Percentiles rank a stretch among this genome's conserved stretches.
Evolutionary conservation across 2,888 invertebrate genomes (phyloP).

Genomic region (Lagria hirta): DNA sequence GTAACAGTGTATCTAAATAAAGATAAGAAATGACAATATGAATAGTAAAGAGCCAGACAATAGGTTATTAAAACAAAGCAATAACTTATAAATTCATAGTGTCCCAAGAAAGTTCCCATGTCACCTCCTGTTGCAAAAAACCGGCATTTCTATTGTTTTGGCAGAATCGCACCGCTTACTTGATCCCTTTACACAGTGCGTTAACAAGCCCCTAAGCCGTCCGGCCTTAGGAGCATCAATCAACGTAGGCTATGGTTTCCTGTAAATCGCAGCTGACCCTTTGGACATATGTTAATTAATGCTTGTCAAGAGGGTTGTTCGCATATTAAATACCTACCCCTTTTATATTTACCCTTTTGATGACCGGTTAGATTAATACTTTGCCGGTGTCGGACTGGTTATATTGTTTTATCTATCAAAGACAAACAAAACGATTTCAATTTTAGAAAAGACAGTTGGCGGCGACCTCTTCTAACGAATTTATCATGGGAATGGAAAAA

Average conservation of each 20-base stretch:
- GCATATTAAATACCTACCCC: conserved; percentile 39
- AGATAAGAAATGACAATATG: too few species aligned
- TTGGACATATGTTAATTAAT: conserved; percentile 39
- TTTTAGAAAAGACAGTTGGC: too few species aligned
- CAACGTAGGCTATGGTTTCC: conserved; percentile 35
- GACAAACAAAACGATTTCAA: too few species aligned
- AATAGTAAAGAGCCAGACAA: too few species aligned
- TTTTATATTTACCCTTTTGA: conserved; percentile 31
- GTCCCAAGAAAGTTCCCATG: too few species aligned
- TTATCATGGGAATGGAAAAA: too few species aligned
- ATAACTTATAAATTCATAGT: too few species aligned
- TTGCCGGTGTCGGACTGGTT: conserved; percentile 17
- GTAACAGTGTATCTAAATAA: too few species aligned
- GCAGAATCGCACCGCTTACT: conserved; percentile 44
- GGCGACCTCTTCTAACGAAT: too few species aligned
- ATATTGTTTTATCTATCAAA: conserved; percentile 20
- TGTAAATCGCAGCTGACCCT: conserved; percentile 38
- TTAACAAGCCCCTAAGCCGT: conserved; percentile 39
- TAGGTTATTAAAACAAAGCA: too few species aligned
- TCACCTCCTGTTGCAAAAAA: conserved; percentile 41
- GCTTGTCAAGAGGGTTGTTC: conserved; percentile 31
- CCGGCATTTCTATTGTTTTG: conserved; percentile 46
- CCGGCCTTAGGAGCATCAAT: conserved; percentile 40
- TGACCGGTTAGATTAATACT: conserved; percentile 19
- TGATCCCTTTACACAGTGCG: conserved; percentile 41